Evolutionary conservation across 2,113 vertebrate species (phyloP), one percentile per base, ranked within the genome.

Genomic region (Pelecanoides urinatrix): DNA sequence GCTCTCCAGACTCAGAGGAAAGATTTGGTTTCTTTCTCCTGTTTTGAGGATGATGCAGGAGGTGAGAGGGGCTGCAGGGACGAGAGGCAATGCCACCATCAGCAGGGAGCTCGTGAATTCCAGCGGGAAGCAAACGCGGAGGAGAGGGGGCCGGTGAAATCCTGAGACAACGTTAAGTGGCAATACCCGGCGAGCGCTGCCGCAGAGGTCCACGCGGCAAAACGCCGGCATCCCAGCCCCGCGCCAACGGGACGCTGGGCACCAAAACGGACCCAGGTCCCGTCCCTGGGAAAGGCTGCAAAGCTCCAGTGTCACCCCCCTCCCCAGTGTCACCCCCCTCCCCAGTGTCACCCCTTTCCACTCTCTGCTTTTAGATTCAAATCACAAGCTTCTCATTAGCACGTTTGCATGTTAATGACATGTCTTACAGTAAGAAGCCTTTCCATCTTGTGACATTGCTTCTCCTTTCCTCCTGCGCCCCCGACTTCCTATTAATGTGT

Each of bases 21-120:
- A 34, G 45, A 53, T 47, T 10, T 20, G 36, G 34, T 9, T 11
- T n/a, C 23, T 30, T 87, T 73, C 32, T 14, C 40, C 40, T 1
- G 5, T 20, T 53, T 29, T 21, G 58, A 45, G 42, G 59, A 12
- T 1, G 3, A 19, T 22, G 26, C 1, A 0, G 59, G 42, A 77
- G 67, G 47, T 1, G 14, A 52, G 36, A 34, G 27, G 19, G 52
- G 47, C 36, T 23, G 71, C 26, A 30, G 76, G 71, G 72, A 40
- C 0, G 0, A 47, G 26, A 53, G 62, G 88, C 2, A 49, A 87
- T 3, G 1, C 40, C 59, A 59, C 73, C 23, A 1, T 8, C 22
- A 1, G 77, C 70, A 3, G 6, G 0, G 0, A 62, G 30, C 26
- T 50, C 1, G 1, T 9, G 4, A 49, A 68, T 32, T 42, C 72